Evolutionary conservation across 2,113 vertebrate genomes (phyloP), one percentile per base, ranked within the genome.

Genomic region (Heterotis niloticus): DNA sequence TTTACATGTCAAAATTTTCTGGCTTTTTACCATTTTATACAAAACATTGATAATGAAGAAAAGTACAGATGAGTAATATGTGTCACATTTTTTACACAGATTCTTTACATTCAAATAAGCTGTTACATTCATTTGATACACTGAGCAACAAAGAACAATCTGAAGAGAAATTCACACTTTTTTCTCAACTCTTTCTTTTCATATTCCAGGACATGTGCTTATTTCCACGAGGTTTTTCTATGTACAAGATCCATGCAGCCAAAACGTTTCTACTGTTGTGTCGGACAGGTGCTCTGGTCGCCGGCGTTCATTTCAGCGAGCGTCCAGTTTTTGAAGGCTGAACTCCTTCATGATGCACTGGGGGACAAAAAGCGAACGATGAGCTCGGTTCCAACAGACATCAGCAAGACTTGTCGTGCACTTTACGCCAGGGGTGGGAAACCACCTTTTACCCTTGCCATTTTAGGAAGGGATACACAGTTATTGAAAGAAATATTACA

Each of bases 301-400:
- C 51, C 67, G 57, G 51, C 62, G 51, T 20, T 92, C 85, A 92
- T 83, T 91, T 92, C 79, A 91, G 83, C 24, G 87, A 69, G 5
- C 88, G 85, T 52, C 85, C 85, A 57, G 75, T 83, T 84, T 90
- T 92, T 56, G 87, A 73, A 80, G 67, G 54, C 17, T 80, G 83
- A 60, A 79, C 2, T 52, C 77, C 52, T 67, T 93, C 91, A 74
- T 86, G 84, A 84, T 85, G 86, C 56, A 78, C 91, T 91, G 75
- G 56, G 68, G 72, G 62, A 75, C 60, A 78, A 3, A 80, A 76
- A 83, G 14, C 74, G 73, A 84, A 13, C 84, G 10, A 86, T 44
- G 34, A 44, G 34, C 34, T 7, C 34, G 34, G 34, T 7, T 44
- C 7, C 23, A 10, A 44, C 57, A 71, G 28, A 72, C 52, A 5